Conservation (phyloP, 2,888 invertebrate genomes). For the Caradrina clavipalpis region DNA sequence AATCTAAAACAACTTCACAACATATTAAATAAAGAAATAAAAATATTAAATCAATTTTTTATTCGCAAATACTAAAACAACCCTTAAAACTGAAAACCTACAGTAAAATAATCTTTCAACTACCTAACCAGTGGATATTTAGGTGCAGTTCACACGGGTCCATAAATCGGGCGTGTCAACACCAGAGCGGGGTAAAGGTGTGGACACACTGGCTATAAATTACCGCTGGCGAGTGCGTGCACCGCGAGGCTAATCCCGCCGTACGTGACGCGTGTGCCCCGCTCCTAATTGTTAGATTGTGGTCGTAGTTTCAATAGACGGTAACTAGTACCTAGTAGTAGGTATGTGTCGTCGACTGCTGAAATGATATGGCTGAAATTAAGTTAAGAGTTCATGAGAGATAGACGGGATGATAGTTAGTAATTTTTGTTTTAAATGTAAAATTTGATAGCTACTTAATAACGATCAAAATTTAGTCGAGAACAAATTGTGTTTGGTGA, state of each 20-base stretch:
- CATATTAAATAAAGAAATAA: no score
- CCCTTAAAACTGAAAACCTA: not conserved
- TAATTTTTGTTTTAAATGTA: not conserved
- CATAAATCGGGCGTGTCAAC: slow-evolving; percentile 82
- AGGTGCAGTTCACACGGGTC: slow-evolving; percentile 71
- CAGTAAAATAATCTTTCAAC: slow-evolving; percentile 24
- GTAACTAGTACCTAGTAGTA: slow-evolving; percentile 47
- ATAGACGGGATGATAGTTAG: not conserved
- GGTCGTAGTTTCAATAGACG: slow-evolving; percentile 61
- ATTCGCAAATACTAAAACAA: not conserved
- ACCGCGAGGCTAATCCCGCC: slow-evolving; percentile 72
- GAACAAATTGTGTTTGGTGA: no score
- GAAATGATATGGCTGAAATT: slow-evolving; percentile 27
- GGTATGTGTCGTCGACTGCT: slow-evolving; percentile 9
- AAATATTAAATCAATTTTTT: not conserved
- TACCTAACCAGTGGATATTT: slow-evolving; percentile 58
- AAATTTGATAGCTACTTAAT: not conserved
- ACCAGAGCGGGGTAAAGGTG: slow-evolving; percentile 82
- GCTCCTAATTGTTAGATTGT: slow-evolving; percentile 69
- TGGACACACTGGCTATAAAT: slow-evolving; percentile 80
- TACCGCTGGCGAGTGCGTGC: slow-evolving; percentile 75
- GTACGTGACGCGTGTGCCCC: slow-evolving; percentile 73
- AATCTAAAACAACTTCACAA: no score
- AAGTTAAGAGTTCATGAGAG: slow-evolving; percentile 26
- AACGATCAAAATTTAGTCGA: no score